Base-by-base conservation (phyloP, 2,888 invertebrate genomes). In the Yponomeuta cagnagella region DNA sequence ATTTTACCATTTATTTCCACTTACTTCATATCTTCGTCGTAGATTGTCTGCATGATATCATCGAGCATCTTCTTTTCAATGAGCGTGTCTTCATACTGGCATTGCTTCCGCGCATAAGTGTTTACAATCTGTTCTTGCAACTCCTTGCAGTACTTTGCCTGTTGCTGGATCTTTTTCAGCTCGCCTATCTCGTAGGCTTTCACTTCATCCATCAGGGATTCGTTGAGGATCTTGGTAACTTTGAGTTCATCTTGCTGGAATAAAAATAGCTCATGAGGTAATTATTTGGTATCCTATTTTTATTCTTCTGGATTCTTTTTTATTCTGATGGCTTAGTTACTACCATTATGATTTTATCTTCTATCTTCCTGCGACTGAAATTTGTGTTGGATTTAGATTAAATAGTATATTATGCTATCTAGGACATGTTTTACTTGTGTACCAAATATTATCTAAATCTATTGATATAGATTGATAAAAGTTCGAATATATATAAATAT, bases 61-160 rank as follows among this genome's bases (percentile, higher is more conserved):
- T 95, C 94, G 8, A 94, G 82, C 88, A 94, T 92, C 76, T 93
- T 93, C 87, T 94, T 94, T 78, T 95, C 95, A 71, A 92, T 87
- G 6, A 94, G 82, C 23, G 89, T 90, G 72, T 95, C 94, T 75
- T 94, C 93, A 72, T 93, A 94, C 73, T 89, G 81, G 72, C 92
- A 93, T 75, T 94, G 90, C 74, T 84, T 90, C 74, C 87, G 83
- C 71, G 85, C 83, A 73, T 94, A 93, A 2, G 87, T 81, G 74
- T 91, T 88, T 43, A 94, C 94, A 64, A 95, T 85, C 75, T 94
- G 94, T 72, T 93, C 93, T 74, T 94, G 94, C 33, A 95, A 76
- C 4, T 93, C 93, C 73, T 82, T 82, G 73, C 89, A 87, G 77
- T 94, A 94, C 77, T 2, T 72, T 81, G 5, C 76, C 77, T 76